These are phyloP conservation scores for Eumacrocentrus americanus DNA, from an alignment of 2,888 invertebrate genomes.

Conservation along the genomic window DNA sequence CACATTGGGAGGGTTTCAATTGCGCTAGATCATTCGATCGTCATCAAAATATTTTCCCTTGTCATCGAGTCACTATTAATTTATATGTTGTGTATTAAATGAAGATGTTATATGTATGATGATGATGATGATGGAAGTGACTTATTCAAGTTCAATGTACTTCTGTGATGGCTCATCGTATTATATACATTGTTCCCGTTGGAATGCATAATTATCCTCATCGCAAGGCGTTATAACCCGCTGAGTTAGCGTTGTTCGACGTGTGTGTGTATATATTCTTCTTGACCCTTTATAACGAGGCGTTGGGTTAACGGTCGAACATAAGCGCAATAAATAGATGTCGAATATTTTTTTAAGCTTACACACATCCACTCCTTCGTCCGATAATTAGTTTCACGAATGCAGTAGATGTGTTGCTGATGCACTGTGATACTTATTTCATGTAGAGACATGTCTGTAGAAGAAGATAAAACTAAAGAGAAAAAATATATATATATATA, in stretches of 20 bases:
- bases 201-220: conserved; percentile 23
- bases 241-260: conserved; percentile 31
- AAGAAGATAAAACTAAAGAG: background rate
- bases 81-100: background rate
- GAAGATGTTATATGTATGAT: background rate
- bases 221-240: conserved; percentile 26
- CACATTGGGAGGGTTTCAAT: background rate
- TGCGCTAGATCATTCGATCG: conserved; percentile 1
- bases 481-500: background rate
- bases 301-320: conserved; percentile 27
- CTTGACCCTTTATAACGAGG: conserved; percentile 38
- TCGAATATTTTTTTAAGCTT: conserved; percentile 11
- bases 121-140: no score
- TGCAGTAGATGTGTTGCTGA: background rate
- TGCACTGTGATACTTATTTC: background rate
- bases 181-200: background rate
- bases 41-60: conserved; percentile 4
- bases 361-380: background rate
- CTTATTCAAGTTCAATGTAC: no score
- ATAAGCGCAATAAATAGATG: conserved; percentile 36
- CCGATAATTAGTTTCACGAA: conserved; percentile 14
- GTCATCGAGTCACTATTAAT: conserved; percentile 3
- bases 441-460: background rate
- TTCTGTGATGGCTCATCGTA: no score
- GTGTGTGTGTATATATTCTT: conserved; percentile 23